Conservation (phyloP, 2,113 vertebrate genomes). For the Anolis sagrei region DNA sequence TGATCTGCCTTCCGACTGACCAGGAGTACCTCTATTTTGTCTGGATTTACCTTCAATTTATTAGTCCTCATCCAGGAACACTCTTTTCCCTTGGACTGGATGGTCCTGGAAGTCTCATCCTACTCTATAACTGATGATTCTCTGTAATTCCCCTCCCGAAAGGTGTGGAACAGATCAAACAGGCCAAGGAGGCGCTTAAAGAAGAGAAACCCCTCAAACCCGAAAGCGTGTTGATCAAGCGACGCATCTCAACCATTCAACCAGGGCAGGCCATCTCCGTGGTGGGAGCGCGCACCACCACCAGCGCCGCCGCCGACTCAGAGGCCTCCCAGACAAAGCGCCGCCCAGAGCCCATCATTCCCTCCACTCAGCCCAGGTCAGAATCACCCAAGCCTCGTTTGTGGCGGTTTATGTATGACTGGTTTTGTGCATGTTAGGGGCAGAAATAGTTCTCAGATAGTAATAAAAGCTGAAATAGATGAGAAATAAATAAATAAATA, state of each 20-base stretch:
- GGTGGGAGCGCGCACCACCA: slow-evolving; percentile 78
- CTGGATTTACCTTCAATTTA: too few species aligned
- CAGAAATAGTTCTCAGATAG: background rate
- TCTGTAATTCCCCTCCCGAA: background rate
- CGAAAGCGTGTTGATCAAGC: slow-evolving; percentile 84
- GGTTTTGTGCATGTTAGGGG: background rate
- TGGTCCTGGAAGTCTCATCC: too few species aligned
- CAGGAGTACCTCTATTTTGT: too few species aligned
- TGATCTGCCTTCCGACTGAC: too few species aligned
- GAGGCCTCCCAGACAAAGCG: slow-evolving; percentile 80
- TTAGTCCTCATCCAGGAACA: too few species aligned
- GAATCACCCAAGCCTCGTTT: fast-evolving
- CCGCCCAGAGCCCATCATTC: slow-evolving; percentile 90
- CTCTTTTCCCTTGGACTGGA: too few species aligned
- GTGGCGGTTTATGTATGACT: fast-evolving
- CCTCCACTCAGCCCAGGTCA: slow-evolving; percentile 85
- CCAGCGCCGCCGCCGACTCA: slow-evolving; percentile 51
- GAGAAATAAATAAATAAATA: too few species aligned
- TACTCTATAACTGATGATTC: too few species aligned
- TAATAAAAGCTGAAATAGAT: background rate
- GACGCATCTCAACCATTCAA: slow-evolving; percentile 76
- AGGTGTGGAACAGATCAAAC: slow-evolving; percentile 89
- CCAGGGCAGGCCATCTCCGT: slow-evolving; percentile 92
- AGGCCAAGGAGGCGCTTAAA: slow-evolving; percentile 67
- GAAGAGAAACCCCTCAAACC: slow-evolving; percentile 69